Conservation (phyloP, 2,113 vertebrate species). For the Xyrauchen texanus region DNA sequence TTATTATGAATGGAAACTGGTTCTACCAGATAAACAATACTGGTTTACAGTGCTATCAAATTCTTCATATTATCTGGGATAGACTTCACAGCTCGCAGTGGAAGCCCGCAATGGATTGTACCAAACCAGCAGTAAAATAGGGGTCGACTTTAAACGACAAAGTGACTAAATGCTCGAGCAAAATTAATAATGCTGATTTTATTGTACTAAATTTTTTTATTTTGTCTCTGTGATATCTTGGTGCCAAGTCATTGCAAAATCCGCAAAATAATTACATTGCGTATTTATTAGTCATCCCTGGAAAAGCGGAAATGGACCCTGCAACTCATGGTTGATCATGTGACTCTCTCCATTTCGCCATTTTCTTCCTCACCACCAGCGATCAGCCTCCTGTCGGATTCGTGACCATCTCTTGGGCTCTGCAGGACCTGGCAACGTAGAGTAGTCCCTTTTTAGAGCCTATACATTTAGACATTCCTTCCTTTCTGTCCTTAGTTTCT, state of each 20-base stretch:
- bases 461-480: neutral
- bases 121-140: slow-evolving; percentile 30
- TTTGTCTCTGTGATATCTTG: neutral
- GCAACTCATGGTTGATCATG: slow-evolving; percentile 65
- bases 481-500: slow-evolving; percentile 47
- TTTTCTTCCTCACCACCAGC: slow-evolving; percentile 76
- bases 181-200: neutral
- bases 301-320: slow-evolving; percentile 52
- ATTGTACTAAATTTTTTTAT: neutral
- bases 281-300: slow-evolving; percentile 44
- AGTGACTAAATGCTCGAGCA: neutral
- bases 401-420: slow-evolving; percentile 23
- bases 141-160: neutral
- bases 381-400: slow-evolving; percentile 26
- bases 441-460: neutral
- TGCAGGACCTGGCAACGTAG: slow-evolving; percentile 6
- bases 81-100: slow-evolving; percentile 48
- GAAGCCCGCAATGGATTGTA: slow-evolving; percentile 57
- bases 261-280: slow-evolving; percentile 32
- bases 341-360: slow-evolving; percentile 79
- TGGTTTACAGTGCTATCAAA: neutral
- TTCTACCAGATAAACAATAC: slow-evolving; percentile 1
- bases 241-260: slow-evolving; percentile 1
- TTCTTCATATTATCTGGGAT: neutral
- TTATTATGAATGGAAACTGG: neutral